Conservation (phyloP, 2,888 invertebrate genomes). For the Stenolophus ochropezus region DNA sequence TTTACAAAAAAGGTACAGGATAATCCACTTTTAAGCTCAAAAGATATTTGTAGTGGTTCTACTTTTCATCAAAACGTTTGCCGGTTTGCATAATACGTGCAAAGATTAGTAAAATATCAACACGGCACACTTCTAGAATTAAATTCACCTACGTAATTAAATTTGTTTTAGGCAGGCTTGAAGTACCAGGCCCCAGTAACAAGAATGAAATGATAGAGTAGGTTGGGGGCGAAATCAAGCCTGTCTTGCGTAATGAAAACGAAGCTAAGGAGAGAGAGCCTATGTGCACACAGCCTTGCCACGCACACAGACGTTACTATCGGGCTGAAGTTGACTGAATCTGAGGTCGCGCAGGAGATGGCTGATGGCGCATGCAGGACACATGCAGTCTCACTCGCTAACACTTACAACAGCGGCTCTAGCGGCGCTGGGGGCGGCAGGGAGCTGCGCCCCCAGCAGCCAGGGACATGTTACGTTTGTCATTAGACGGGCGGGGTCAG, state of each 20-base stretch:
- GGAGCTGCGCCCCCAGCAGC: neutral
- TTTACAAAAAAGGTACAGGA: conserved; percentile 31
- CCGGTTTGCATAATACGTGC: conserved; percentile 57
- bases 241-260: conserved; percentile 45
- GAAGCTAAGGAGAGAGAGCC: conserved; percentile 67
- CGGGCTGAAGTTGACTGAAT: conserved; percentile 54
- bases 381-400: conserved; percentile 68
- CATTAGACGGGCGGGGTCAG: conserved; percentile 39
- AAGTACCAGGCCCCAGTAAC: neutral
- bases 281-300: conserved; percentile 83
- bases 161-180: conserved; percentile 43
- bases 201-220: neutral
- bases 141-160: conserved; percentile 52
- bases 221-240: conserved; percentile 25
- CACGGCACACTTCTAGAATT: conserved; percentile 58
- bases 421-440: neutral
- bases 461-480: conserved; percentile 49
- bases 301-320: conserved; percentile 73
- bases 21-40: conserved; percentile 30
- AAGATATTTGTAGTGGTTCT: conserved; percentile 10
- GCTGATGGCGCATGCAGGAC: conserved; percentile 59
- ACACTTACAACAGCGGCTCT: conserved; percentile 65
- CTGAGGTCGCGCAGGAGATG: conserved; percentile 49
- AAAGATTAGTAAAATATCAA: conserved; percentile 57
- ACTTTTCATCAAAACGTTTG: conserved; percentile 54